phyloP scores from a whole-genome alignment of 2,113 vertebrate species.

The Oxygymnocypris stewartii region DNA sequence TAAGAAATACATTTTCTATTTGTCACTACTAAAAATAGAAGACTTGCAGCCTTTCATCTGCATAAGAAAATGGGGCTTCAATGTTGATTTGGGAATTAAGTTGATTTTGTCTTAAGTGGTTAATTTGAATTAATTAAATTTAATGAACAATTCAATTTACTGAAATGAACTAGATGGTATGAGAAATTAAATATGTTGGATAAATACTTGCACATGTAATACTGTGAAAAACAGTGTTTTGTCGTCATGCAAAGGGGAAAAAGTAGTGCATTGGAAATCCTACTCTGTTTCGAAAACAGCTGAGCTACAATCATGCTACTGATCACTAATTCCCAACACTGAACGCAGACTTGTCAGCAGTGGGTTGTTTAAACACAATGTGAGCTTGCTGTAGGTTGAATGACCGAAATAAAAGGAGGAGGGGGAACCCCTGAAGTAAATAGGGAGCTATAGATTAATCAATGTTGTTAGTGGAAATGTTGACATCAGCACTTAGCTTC shows the following conservation, averaged over 20 bases:
- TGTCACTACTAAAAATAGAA: not conserved
- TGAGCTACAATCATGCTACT: not conserved
- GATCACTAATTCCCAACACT: constrained; percentile 23
- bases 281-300: not conserved
- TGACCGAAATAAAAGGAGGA: constrained; percentile 3
- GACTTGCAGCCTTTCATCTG: not conserved
- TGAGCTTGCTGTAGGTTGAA: constrained; percentile 8
- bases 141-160: not conserved
- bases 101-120: not conserved
- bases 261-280: not conserved
- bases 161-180: not conserved
- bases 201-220: not conserved
- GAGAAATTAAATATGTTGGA: not conserved
- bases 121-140: not conserved
- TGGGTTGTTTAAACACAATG: constrained; percentile 31
- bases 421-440: constrained; percentile 47
- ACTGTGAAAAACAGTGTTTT: not conserved
- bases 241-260: not conserved
- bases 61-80: not conserved
- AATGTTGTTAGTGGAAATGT: constrained; percentile 75
- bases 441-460: constrained; percentile 61
- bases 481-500: constrained; percentile 53
- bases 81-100: not conserved
- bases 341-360: not conserved
- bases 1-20: not conserved